Percentiles rank a stretch among this genome's conserved stretches.
phyloP scores from a whole-genome alignment of 1,140 invertebrate genomes.

The Drosophila pachea region DNA sequence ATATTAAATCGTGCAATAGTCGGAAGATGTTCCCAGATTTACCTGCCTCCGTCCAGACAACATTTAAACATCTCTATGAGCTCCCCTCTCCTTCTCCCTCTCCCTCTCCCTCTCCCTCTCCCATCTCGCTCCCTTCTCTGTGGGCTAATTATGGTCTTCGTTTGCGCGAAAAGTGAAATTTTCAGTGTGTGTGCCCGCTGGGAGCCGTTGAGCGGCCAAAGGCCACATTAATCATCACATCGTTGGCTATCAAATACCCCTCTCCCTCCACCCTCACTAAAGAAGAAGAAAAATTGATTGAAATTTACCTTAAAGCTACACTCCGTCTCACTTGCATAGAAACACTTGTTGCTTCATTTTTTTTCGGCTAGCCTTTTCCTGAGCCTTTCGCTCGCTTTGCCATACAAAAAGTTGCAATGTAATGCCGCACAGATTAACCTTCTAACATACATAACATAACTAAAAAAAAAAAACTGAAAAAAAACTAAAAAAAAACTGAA shows the following conservation, averaged over 20 bases:
- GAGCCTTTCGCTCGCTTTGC: too few relatives aligned
- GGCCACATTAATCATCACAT: constrained; percentile 59
- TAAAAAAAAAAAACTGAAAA: constrained; percentile 21
- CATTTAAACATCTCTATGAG: not conserved
- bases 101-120: not conserved
- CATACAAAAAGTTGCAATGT: constrained; percentile 57
- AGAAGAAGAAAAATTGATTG: constrained; percentile 54
- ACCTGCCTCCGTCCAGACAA: too few relatives aligned
- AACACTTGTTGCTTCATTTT: not conserved
- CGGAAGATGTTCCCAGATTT: not conserved
- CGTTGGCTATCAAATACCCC: constrained; percentile 40
- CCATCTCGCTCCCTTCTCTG: constrained; percentile 37
- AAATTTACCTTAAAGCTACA: constrained; percentile 50
- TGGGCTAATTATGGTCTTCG: constrained; percentile 62
- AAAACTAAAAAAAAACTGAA: too few relatives aligned
- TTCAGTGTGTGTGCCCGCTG: constrained; percentile 23
- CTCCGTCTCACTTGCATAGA: not conserved
- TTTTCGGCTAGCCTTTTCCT: too few relatives aligned
- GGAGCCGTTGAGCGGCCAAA: constrained; percentile 22
- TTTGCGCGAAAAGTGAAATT: constrained; percentile 70
- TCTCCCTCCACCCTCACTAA: too few relatives aligned
- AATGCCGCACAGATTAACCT: constrained; percentile 71
- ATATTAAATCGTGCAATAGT: not conserved
- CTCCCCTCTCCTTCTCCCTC: not conserved
- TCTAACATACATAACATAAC: constrained; percentile 70